Conservation (phyloP, 2,797 vertebrate genomes). For the Octomys mimax region DNA sequence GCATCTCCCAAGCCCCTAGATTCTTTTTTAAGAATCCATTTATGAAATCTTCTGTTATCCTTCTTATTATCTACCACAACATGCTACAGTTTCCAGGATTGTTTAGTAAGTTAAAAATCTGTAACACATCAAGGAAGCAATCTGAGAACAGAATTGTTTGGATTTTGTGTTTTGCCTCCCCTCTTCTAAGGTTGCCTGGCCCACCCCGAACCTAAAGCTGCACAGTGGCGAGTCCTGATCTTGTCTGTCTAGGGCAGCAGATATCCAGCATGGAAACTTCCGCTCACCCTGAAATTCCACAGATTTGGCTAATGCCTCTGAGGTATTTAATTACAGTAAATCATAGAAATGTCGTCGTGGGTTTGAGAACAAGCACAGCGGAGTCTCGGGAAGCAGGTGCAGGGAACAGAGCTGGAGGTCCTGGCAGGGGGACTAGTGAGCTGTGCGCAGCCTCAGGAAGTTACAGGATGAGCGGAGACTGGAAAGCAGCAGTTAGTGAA, state of each 20-base stretch:
- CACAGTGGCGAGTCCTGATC: not conserved
- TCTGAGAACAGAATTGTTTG: not conserved
- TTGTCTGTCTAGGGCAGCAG: not conserved
- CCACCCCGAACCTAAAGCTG: not conserved
- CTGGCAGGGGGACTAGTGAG: not conserved
- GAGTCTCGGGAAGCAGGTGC: not conserved
- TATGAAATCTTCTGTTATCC: not conserved
- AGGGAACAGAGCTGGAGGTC: not conserved
- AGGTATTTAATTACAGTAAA: constrained; percentile 36
- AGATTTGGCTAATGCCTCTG: not conserved
- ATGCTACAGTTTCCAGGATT: not conserved
- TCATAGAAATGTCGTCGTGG: not conserved
- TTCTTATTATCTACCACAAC: constrained; percentile 11
- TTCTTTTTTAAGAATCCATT: not conserved
- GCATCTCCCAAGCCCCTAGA: no score
- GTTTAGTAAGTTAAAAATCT: not conserved
- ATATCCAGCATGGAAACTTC: constrained; percentile 23
- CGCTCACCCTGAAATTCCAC: not conserved
- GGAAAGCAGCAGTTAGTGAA: not conserved
- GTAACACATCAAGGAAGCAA: not conserved
- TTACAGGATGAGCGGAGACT: not conserved
- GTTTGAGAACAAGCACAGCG: not conserved
- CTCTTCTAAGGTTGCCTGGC: not conserved
- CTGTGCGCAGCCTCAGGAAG: not conserved
- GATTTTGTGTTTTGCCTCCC: not conserved